These are phyloP conservation scores for Megalopta genalis DNA, from an alignment of 1,140 invertebrate species.

Conservation along the genomic window DNA sequence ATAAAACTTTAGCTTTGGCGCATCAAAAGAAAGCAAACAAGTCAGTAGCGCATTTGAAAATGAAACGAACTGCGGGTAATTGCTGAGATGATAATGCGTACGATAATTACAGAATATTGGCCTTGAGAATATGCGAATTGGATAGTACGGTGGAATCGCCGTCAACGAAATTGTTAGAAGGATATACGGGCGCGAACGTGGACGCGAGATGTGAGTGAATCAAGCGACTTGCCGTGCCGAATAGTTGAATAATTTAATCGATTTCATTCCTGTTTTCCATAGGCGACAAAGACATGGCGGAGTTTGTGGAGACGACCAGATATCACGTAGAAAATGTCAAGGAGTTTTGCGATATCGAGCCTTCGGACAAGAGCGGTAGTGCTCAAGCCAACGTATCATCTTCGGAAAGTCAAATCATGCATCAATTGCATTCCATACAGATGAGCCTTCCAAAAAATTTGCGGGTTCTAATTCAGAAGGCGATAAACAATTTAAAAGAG, in stretches of 20 bases:
- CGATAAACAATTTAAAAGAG: constrained; percentile 70
- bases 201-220: constrained; percentile 73
- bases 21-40: constrained; percentile 93
- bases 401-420: constrained; percentile 37
- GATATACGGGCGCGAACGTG: constrained; percentile 80
- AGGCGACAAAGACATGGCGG: constrained; percentile 63
- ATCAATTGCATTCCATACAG: constrained; percentile 50
- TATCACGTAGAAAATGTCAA: neutral
- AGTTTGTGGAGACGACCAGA: constrained; percentile 33
- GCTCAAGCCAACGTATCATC: constrained; percentile 10
- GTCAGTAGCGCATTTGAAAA: constrained; percentile 69
- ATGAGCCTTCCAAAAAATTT: constrained; percentile 73
- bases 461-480: constrained; percentile 72
- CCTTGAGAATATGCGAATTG: constrained; percentile 81
- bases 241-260: too few species aligned
- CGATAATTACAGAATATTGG: constrained; percentile 79
- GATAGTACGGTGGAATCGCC: constrained; percentile 82
- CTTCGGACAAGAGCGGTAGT: constrained; percentile 38
- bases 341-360: neutral
- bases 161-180: constrained; percentile 81
- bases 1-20: constrained; percentile 89
- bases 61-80: constrained; percentile 3
- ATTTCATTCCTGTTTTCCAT: constrained; percentile 9
- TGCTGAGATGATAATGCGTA: neutral
- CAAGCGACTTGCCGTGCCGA: neutral